Evolutionary conservation across 37 sponge, comb jelly and placozoan genomes (phyloP).

Genomic region (Halichondria panicea): DNA sequence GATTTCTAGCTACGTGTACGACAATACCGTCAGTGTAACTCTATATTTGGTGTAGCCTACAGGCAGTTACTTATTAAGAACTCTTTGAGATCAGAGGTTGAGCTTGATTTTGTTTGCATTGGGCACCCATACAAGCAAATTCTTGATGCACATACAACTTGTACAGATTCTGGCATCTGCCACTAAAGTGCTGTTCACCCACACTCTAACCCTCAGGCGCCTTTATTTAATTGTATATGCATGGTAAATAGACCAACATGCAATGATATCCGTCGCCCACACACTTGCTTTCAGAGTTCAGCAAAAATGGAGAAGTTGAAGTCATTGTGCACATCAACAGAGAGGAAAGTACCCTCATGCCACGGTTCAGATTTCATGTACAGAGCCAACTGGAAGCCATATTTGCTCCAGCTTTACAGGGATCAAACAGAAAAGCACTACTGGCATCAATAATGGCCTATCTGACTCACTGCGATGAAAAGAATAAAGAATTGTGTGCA

Average conservation of each 20-base stretch:
- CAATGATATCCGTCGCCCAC: neutral
- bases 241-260: neutral
- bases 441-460: conserved; percentile 40
- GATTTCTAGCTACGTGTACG: neutral
- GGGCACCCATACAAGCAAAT: no score
- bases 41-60: no score
- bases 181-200: no score
- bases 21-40: no score
- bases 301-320: conserved; percentile 28
- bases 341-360: conserved; percentile 17
- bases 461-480: conserved; percentile 13
- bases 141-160: no score
- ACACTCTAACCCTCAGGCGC: no score
- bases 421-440: neutral
- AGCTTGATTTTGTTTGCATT: no score
- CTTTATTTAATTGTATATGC: no score
- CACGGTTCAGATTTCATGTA: conserved; percentile 27
- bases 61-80: no score
- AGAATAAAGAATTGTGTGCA: neutral
- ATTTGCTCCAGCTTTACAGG: neutral
- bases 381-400: conserved; percentile 41
- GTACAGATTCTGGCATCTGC: no score
- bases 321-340: conserved; percentile 6
- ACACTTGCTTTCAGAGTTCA: conserved; percentile 5
- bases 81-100: no score